Conservation (phyloP, 2,113 vertebrate genomes). For the Alectura lathami region DNA sequence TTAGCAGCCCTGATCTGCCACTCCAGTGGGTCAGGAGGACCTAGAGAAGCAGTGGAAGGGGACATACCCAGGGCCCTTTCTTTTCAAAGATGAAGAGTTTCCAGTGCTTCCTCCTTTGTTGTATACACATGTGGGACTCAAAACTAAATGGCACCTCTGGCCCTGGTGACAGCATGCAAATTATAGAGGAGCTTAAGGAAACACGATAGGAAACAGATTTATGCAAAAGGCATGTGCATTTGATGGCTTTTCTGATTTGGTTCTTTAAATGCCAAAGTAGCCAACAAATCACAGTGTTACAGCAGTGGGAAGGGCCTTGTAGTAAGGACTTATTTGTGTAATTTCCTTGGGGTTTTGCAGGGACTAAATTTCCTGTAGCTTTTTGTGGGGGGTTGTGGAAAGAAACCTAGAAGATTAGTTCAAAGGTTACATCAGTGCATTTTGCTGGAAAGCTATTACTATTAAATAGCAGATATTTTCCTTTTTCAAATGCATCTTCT, state of each 20-base stretch:
- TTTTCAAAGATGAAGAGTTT: neutral
- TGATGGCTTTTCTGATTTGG: neutral
- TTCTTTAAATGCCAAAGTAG: neutral
- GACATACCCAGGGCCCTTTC: neutral
- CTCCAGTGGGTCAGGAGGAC: neutral
- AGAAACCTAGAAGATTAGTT: neutral
- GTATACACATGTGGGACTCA: neutral
- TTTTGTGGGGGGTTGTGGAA: neutral
- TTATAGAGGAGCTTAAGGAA: neutral
- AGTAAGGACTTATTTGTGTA: neutral
- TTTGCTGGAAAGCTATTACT: slow-evolving; percentile 28
- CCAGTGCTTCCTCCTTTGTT: neutral
- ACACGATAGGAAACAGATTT: neutral
- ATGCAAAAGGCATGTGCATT: neutral
- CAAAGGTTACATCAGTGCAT: neutral
- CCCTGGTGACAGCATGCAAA: neutral
- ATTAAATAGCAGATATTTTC: neutral
- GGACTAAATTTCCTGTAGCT: neutral
- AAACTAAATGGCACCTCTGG: neutral
- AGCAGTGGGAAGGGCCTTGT: neutral
- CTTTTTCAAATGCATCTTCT: neutral
- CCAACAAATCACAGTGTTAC: neutral
- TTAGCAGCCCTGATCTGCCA: neutral
- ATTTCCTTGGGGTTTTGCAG: neutral
- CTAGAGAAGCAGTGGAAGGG: neutral